phyloP scores from a whole-genome alignment of 1,140 invertebrate species.

The Melipona quadrifasciata region DNA sequence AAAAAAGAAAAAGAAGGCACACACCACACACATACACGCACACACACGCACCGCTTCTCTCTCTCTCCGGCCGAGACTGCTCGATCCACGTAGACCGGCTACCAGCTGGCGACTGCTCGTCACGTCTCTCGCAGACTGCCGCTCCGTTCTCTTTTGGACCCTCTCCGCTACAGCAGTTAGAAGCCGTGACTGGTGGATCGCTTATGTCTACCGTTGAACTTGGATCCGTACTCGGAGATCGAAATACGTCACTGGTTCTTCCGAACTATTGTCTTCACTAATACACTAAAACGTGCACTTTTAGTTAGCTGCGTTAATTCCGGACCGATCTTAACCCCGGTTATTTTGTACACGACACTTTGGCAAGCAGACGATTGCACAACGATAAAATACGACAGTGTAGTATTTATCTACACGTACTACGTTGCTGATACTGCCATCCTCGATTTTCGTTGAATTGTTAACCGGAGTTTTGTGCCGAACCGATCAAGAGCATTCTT shows the following conservation, averaged over 20 bases:
- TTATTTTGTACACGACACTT: too few relatives aligned
- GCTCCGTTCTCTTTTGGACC: constrained; percentile 42
- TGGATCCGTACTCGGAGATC: constrained; percentile 19
- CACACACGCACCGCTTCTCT: too few relatives aligned
- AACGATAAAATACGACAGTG: background rate
- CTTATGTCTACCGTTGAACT: constrained; percentile 30
- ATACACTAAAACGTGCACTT: background rate
- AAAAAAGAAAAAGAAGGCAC: too few relatives aligned
- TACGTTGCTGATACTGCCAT: too few relatives aligned
- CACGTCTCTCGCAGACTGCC: constrained; percentile 4
- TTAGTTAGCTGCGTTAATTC: background rate
- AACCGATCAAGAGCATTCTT: background rate
- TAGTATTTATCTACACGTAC: too few relatives aligned
- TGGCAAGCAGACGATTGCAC: background rate
- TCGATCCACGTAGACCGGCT: constrained; percentile 50
- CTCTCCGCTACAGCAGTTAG: constrained; percentile 31
- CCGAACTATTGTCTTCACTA: background rate
- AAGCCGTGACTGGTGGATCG: constrained; percentile 37
- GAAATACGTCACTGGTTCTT: background rate
- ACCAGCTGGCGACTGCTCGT: constrained; percentile 75
- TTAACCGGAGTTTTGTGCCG: too few relatives aligned
- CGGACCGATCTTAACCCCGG: too few relatives aligned
- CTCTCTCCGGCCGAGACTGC: background rate
- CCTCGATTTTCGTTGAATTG: too few relatives aligned
- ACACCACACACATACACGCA: too few relatives aligned